Percentiles rank a stretch among this genome's conserved stretches.
These are phyloP conservation scores for Chrysotoxum bicinctum DNA, from an alignment of 2,888 invertebrate genomes.

Conservation along the genomic window DNA sequence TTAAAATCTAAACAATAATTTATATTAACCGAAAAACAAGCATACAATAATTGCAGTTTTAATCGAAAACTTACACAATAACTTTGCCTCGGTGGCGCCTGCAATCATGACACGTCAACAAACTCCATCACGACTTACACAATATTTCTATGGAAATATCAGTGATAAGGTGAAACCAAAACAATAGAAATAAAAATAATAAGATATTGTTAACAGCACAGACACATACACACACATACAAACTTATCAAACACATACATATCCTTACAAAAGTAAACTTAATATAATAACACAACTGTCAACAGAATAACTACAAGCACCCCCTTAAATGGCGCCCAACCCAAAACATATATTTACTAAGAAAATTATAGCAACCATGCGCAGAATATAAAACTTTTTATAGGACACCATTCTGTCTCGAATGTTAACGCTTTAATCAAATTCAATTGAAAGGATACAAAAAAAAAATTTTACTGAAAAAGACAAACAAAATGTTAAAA, in stretches of 20 bases:
- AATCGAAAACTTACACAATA: not conserved
- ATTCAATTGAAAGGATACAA: not conserved
- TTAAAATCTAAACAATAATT: too few relatives aligned
- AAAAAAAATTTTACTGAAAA: constrained; percentile 7
- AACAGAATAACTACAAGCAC: constrained; percentile 10
- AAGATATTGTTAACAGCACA: constrained; percentile 2
- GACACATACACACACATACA: not conserved
- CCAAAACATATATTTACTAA: not conserved
- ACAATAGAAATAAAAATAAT: constrained; percentile 24
- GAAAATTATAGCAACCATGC: constrained; percentile 63
- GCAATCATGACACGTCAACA: constrained; percentile 30
- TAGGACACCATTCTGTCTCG: constrained; percentile 39
- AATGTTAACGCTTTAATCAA: constrained; percentile 58
- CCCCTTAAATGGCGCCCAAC: constrained; percentile 28
- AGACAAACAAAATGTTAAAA: constrained; percentile 7
- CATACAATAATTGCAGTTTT: not conserved
- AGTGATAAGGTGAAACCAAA: constrained; percentile 60
- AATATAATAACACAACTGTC: constrained; percentile 32
- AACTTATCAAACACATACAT: not conserved
- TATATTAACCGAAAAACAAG: not conserved
- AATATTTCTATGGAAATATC: constrained; percentile 73
- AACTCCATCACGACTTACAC: constrained; percentile 15
- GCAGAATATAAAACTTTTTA: constrained; percentile 52
- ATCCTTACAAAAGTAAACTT: not conserved
- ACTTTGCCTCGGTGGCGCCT: not conserved